Percentiles rank a stretch among this genome's conserved stretches.
phyloP scores from a whole-genome alignment of 2,888 invertebrate species.

The Cistogaster globosa region DNA sequence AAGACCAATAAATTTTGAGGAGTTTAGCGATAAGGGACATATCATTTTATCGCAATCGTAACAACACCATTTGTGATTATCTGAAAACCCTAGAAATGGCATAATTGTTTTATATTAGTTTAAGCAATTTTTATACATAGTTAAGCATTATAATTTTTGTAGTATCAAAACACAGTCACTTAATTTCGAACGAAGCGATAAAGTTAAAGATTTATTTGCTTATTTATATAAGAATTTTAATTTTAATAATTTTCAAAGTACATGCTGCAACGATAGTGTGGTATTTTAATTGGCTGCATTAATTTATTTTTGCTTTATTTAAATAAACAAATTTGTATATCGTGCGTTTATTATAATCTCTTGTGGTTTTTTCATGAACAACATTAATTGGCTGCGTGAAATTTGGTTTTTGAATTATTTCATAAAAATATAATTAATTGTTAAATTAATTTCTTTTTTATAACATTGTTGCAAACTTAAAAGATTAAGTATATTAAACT shows the following conservation, averaged over 20 bases:
- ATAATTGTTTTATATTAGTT: too few relatives aligned
- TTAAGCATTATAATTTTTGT: not conserved
- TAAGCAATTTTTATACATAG: not conserved
- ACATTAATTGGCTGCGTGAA: constrained; percentile 35
- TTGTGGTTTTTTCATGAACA: constrained; percentile 55
- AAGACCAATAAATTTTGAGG: too few relatives aligned
- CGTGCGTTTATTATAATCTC: constrained; percentile 52
- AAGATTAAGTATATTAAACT: not conserved
- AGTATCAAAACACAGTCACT: too few relatives aligned
- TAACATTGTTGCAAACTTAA: not conserved
- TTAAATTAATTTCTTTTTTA: constrained; percentile 13
- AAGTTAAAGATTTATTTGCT: constrained; percentile 15
- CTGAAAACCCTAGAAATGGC: too few relatives aligned
- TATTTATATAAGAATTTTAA: constrained; percentile 15
- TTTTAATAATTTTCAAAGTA: constrained; percentile 1
- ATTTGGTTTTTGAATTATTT: constrained; percentile 20
- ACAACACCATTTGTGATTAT: too few relatives aligned
- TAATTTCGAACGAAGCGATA: constrained; percentile 1
- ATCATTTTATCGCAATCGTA: too few relatives aligned
- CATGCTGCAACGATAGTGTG: not conserved
- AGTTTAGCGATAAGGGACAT: too few relatives aligned
- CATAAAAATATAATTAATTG: constrained; percentile 41
- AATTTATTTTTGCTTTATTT: not conserved
- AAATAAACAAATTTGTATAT: too few relatives aligned
- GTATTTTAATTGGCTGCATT: constrained; percentile 19